Evolutionary conservation across 2,797 vertebrate species (phyloP).

Genomic region (Gorsachius magnificus): DNA sequence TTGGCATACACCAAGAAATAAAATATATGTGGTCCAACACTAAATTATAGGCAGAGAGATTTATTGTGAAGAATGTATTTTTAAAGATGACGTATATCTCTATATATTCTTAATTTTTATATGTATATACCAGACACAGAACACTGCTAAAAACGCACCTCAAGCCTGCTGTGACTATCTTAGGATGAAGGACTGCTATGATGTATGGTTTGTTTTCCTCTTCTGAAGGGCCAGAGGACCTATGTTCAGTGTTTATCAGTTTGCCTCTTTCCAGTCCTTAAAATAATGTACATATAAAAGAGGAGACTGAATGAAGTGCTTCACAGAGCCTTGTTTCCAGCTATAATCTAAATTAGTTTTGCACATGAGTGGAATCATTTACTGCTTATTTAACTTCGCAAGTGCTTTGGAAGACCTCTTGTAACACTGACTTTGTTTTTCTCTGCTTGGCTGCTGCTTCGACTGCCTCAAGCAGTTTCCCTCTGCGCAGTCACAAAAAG

Average conservation of each 20-base stretch:
- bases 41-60: background rate
- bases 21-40: background rate
- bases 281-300: background rate
- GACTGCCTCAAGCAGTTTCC: background rate
- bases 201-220: background rate
- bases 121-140: background rate
- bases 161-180: background rate
- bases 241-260: background rate
- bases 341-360: slow-evolving; percentile 31
- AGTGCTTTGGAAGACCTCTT: slow-evolving; percentile 46
- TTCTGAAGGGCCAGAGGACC: background rate
- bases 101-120: no score
- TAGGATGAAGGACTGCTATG: background rate
- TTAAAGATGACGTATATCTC: background rate
- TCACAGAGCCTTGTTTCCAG: slow-evolving; percentile 27
- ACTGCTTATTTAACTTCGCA: slow-evolving; percentile 36
- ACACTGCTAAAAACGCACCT: background rate
- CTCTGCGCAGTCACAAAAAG: background rate
- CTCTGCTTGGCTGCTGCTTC: slow-evolving; percentile 22
- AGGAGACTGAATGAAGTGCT: slow-evolving; percentile 9
- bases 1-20: background rate
- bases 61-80: slow-evolving; percentile 12
- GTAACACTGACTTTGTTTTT: background rate
- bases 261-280: background rate
- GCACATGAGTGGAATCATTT: slow-evolving; percentile 2